Base-by-base conservation (phyloP, 2,113 vertebrate genomes). In the Benitochromis conjunctus region DNA sequence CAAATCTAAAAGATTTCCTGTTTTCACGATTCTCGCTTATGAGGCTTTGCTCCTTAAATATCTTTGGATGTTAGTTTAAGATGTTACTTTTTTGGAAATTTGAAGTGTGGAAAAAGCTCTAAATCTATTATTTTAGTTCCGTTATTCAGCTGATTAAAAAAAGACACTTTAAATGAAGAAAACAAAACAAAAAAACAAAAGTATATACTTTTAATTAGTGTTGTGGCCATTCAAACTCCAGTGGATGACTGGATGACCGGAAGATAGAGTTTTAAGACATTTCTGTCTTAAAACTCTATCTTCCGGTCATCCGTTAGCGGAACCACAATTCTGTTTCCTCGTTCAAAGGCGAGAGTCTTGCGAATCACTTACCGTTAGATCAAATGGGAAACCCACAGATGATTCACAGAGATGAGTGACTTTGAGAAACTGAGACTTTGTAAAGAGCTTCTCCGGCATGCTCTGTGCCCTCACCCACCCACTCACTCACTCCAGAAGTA, bases 321-420 rank as follows among this genome's bases (percentile, higher is more conserved):
- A 69, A 83, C 21, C 58, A 2, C 51, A 26, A 11, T 34, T 74
- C 24, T 58, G 76, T 43, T 36, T 81, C 69, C 51, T 18, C 7
- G 31, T 69, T 88, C 56, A 80, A 60, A 90, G 74, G 41, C 56
- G 1, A 6, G 12, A 79, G 82, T 88, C 82, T 87, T 82, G 62
- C 86, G 79, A 94, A 93, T 95, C 93, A 91, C 85, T 94, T 83
- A 85, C 87, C 69, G 89, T 88, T 83, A 86, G 62, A 88, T 86
- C 69, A 91, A 48, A 92, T 85, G 92, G 89, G 90, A 94, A 95
- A 92, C 91, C 87, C 89, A 94, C 79, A 24, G 54, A 89, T 94
- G 94, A 95, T 88, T 96, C 92, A 94, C 82, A 86, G 79, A 89
- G 79, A 92, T 69, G 81, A 91, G 55, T 87, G 88, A 90, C 71